Base-by-base conservation (phyloP, 2,888 invertebrate species). In the Lycocerus yunnanus region DNA sequence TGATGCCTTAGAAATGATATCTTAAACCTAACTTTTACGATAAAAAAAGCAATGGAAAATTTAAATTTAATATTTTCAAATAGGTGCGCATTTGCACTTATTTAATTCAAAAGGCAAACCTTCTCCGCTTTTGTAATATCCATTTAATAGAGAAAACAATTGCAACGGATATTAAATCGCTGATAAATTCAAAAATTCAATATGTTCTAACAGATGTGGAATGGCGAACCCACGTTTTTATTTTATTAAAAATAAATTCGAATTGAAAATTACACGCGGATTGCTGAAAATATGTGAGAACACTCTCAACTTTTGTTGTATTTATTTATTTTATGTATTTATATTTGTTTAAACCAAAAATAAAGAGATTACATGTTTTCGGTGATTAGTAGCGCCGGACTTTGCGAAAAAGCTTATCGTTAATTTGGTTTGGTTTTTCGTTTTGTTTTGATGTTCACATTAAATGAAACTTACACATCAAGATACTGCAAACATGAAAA, bases 171-270 rank as follows among this genome's bases (percentile, higher is more conserved):
- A 63, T 63, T 16, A 63, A 18, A 63, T 63, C 16, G 61, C 60
- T 69, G 66, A 71, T 71, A 71, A 58, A 71, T 71, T 71, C 71
- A 67, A 27, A 71, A 71, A 60, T 60, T 66, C 66, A 66, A 66
- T 66, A 71, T 71, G 60, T 71, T 71, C 61, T 71, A 66, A 24
- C 71, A 71, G 71, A 71, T 71, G 71, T 71, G 71, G 24, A 59
- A 69, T 18, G 15, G 67, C 15, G 60, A 71, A 67, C 60, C 60
- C 59, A 66, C 15, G 66, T 27, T 65, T 71, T 71, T 71, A 27
- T 71, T 71, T 67, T 66, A 71, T 66, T 71, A 59, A 71, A 71
- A 71, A 71, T 18, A 63, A 63, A 43, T 5, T 43, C 43, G 43
- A 43, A 43, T 43, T 43, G 43, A 43, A 43, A 43, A 43, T 43